Base-by-base conservation (phyloP, 2,113 vertebrate genomes). In the Channa maculata region DNA sequence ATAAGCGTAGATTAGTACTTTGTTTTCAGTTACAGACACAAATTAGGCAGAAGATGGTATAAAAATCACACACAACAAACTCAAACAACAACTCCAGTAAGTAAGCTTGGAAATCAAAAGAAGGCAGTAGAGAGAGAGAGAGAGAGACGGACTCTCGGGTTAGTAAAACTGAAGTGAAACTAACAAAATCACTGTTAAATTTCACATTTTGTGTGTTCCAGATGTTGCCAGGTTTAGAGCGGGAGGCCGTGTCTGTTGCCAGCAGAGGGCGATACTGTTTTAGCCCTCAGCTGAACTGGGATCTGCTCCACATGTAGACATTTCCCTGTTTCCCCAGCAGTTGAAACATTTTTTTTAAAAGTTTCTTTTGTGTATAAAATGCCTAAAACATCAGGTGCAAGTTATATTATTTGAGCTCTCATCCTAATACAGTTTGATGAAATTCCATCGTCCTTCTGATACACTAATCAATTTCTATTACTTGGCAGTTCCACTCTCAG, bases 111-210 rank as follows among this genome's bases (percentile, higher is more conserved):
- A 5, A 59, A 2, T 24, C 62, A 37, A 50, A 82, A 65, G 24
- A 83, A 89, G 86, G 88, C 86, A 72, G 81, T 80, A 55, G 46
- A 66, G 41, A 79, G 7, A 13, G 15, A 62, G 13, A 13, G 12
- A 73, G 48, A 75, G 5, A 10, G 24, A 59, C 9, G 10, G 11
- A 15, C 63, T 41, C 10, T 68, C 41, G 5, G 64, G 63, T 54
- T n/a, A 71, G 72, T 49, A 38, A 52, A 62, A 65, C 2, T 1
- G 59, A 24, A 58, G 34, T 13, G 38, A 65, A 69, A 71, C 44
- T 24, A 60, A 61, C 5, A 63, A 71, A 75, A 69, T 71, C 65
- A 85, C 65, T n/a, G 71, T 24, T 3, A 13, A 69, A 68, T 37
- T 36, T 65, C 55, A 62, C 39, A 65, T 10, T 3, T 24, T 24